Conservation (phyloP, 2,113 vertebrate species). For the Raja brachyura region DNA sequence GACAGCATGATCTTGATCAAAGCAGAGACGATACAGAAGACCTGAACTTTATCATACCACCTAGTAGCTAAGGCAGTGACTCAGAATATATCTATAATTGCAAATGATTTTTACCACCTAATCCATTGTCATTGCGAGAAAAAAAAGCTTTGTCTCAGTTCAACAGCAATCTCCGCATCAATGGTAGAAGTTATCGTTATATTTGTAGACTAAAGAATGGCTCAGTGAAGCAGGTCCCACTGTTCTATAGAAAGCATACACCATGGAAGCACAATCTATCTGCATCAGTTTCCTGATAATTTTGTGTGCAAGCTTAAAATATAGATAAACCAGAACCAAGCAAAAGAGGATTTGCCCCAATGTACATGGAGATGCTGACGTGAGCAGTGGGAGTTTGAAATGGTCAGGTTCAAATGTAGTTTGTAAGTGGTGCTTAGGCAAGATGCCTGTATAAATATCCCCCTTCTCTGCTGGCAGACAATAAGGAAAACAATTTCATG, state of each 20-base stretch:
- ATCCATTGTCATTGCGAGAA: background rate
- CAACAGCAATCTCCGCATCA: background rate
- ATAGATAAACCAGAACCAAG: background rate
- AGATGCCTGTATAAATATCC: background rate
- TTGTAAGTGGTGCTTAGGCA: background rate
- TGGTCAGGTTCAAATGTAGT: background rate
- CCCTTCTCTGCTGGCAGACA: background rate
- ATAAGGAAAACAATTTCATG: constrained; percentile 9
- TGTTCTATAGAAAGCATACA: background rate
- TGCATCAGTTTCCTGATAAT: background rate
- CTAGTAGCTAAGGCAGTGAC: background rate
- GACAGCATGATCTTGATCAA: background rate
- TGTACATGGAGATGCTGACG: background rate
- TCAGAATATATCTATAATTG: background rate
- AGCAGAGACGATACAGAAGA: background rate
- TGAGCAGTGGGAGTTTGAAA: background rate
- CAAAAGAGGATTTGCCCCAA: background rate
- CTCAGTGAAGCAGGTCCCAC: background rate
- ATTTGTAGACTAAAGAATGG: background rate
- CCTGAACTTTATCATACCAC: background rate
- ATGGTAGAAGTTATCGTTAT: background rate
- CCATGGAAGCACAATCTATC: background rate
- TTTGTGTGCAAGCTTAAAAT: background rate
- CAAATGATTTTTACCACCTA: too few species aligned
- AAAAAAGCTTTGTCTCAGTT: background rate